Base-by-base conservation (phyloP, 2,888 invertebrate genomes). In the Mactromeris polynyma region DNA sequence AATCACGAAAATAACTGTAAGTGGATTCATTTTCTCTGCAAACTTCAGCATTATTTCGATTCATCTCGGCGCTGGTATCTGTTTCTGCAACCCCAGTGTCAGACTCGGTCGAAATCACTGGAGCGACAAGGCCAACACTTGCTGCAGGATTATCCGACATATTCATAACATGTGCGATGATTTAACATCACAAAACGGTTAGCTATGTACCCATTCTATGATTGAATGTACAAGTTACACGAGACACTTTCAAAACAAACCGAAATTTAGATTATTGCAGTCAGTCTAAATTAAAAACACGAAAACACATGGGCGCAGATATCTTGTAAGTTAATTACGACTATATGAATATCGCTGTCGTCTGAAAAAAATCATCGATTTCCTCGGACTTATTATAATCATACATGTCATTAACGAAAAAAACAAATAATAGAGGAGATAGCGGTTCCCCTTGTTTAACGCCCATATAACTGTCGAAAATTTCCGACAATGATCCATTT, bases 261-360 rank as follows among this genome's bases (percentile, higher is more conserved):
- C 17, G 2, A 73, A 19, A 33, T 73, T 73, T 73, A 2, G 33
- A 73, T 73, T 73, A 14, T 19, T 73, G 26, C 2, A 73, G 17
- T 11, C 14, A 36, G 19, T 31, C 14, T 0, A 73, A 73, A 73
- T n/a, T 73, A 33, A 19, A 73, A 73, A 73, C 73, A 73, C 19
- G 17, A 36, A 73, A 73, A 73, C 73, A 36, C 73, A 73, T 73
- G 73, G 73, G 73, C 73, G 73, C 73, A 73, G 73, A 73, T 36
- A 73, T 73, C 14, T 73, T 73, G 73, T 17, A n/a, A 36, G 3
- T 19, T 3, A 33, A 4, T 73, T 33, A 73, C 73, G 73, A 73
- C 73, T 73, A 33, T 9, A 36, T 19, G 9, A 33, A 33, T 73
- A 73, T 73, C 73, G 73, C 19, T 73, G 73, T 73, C 73, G 73